A percentile compares a stretch with the other conserved stretches of the same genome.
phyloP scores from a whole-genome alignment of 1,140 invertebrate species.

The Tetraneura akinire region DNA sequence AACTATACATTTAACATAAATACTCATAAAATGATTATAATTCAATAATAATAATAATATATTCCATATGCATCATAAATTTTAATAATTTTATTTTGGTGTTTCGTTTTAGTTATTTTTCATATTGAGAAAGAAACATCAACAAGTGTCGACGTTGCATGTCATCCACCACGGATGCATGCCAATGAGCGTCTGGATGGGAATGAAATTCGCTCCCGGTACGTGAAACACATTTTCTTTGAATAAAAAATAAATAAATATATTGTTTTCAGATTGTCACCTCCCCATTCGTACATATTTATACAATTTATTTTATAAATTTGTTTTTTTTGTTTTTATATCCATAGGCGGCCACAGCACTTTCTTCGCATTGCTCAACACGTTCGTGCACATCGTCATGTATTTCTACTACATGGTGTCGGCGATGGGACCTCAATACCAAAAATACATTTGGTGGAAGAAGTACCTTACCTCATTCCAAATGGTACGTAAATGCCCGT shows the following conservation, averaged over 20 bases:
- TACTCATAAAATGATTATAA: too few relatives aligned
- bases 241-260: too few relatives aligned
- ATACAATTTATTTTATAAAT: background rate
- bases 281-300: background rate
- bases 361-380: constrained; percentile 88
- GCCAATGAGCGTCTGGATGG: constrained; percentile 95
- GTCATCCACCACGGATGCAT: constrained; percentile 95
- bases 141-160: constrained; percentile 89
- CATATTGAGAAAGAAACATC: constrained; percentile 86
- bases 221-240: constrained; percentile 11
- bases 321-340: constrained; percentile 48
- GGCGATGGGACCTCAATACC: constrained; percentile 84
- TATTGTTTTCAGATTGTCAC: too few relatives aligned
- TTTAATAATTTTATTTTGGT: background rate
- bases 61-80: too few relatives aligned
- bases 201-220: constrained; percentile 94
- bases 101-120: constrained; percentile 74
- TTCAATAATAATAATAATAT: too few relatives aligned
- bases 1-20: too few relatives aligned
- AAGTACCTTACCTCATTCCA: constrained; percentile 90
- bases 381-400: constrained; percentile 93
- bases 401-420: constrained; percentile 93
- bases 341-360: constrained; percentile 85
- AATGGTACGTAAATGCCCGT: constrained; percentile 73
- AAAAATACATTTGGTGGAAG: constrained; percentile 95